Conservation (phyloP, 2,888 invertebrate species). For the Pammene fasciana region DNA sequence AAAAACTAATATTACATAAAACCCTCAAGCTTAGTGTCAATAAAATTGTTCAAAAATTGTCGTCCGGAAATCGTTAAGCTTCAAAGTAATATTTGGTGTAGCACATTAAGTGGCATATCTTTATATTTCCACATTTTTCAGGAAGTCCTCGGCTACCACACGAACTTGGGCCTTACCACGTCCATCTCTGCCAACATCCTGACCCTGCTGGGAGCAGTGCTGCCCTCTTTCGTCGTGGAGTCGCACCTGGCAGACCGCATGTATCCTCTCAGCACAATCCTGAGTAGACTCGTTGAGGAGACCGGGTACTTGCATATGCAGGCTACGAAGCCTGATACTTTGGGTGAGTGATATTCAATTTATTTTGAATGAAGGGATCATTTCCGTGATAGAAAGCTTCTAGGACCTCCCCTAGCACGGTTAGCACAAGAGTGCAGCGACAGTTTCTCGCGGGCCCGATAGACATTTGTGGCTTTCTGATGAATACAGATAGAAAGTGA, state of each 20-base stretch:
- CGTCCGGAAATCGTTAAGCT: no score
- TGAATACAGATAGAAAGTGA: no score
- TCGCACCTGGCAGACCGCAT: slow-evolving; percentile 55
- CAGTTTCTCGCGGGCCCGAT: no score
- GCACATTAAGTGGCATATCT: no score
- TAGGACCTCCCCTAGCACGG: no score
- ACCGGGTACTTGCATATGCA: slow-evolving; percentile 87
- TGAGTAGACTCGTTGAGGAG: slow-evolving; percentile 54
- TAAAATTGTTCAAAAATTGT: no score
- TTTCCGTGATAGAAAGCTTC: no score
- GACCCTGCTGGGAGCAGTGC: slow-evolving; percentile 74
- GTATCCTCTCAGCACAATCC: slow-evolving; percentile 57
- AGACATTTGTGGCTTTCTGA: background rate
- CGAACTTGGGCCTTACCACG: slow-evolving; percentile 83
- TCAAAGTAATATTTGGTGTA: no score
- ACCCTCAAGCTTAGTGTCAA: no score
- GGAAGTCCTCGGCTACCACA: slow-evolving; percentile 80
- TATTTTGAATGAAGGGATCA: no score
- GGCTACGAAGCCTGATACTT: slow-evolving; percentile 93
- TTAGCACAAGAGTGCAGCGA: no score
- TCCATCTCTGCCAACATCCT: slow-evolving; percentile 56
- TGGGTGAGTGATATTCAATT: slow-evolving; percentile 78
- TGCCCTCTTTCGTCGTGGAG: slow-evolving; percentile 83
- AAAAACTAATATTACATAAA: no score
- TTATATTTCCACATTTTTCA: slow-evolving; percentile 51